Conservation (phyloP, 23 tunicate genomes). For the Styela plicata region DNA sequence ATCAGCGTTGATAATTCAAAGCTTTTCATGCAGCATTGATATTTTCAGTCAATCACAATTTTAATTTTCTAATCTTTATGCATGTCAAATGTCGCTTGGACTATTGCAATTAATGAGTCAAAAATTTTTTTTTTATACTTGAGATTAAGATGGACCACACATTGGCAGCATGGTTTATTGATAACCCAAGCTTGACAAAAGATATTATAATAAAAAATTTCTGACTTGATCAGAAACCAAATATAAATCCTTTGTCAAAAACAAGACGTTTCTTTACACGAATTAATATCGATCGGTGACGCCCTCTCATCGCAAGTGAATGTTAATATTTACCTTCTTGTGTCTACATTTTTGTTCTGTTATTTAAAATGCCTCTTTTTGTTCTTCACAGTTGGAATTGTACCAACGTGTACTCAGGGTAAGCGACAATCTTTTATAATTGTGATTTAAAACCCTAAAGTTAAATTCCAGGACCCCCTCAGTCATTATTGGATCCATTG, state of each 20-base stretch:
- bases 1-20: too few relatives aligned
- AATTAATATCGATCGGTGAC: background rate
- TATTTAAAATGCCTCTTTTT: background rate
- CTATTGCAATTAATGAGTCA: too few relatives aligned
- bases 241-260: constrained; percentile 2
- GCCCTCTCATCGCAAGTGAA: background rate
- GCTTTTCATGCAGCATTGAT: too few relatives aligned
- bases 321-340: background rate
- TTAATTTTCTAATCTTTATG: too few relatives aligned
- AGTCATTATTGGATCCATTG: background rate
- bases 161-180: too few relatives aligned
- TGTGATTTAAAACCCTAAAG: background rate
- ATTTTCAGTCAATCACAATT: too few relatives aligned
- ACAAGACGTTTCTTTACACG: background rate
- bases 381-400: constrained; percentile 72
- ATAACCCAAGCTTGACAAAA: background rate
- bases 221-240: background rate
- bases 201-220: background rate
- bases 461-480: background rate
- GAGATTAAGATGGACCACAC: too few relatives aligned
- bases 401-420: constrained; percentile 81
- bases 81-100: too few relatives aligned
- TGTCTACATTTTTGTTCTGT: constrained; percentile 2
- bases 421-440: constrained; percentile 24
- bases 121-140: too few relatives aligned